Evolutionary conservation across 1,140 invertebrate genomes (phyloP), one percentile per base, ranked within the genome.

Genomic region (Paracyclopina nana): DNA sequence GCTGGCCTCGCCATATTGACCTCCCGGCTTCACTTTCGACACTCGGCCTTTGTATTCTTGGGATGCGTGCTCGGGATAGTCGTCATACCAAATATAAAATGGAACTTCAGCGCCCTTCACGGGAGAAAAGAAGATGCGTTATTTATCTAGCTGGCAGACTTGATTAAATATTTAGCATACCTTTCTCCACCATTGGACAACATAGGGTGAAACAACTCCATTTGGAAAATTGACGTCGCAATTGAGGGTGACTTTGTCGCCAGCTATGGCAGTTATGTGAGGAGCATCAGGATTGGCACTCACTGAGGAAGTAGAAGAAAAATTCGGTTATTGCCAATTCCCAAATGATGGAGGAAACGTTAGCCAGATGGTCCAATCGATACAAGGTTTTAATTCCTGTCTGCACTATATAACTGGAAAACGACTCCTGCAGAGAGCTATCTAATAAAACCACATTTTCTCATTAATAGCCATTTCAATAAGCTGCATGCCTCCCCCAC

Each of bases 71-170:
- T 86, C 85, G 56, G 85, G 85, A 66, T 92, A 92, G 62, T 82
- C 85, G 68, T 90, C 84, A 73, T 91, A 92, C 85, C 85, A 91
- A 67, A 91, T 91, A 72, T 87, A 91, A 65, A 91, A 87, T 56
- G 86, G 84, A 68, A 87, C 81, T 68, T 87, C 83, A 25, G 57
- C 46, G 3, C 54, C 59, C 34, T 41, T 8, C 26, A 6, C 14
- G 41, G 28, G 46, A 49, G 24, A 49, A 49, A 18, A 40, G n/a
- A 16, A 40, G 6, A n/a, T 49, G n/a, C 14, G 24, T 2, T 14
- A 16, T 20, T 6, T 11, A 2, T 22, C 22, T 14, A 49, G 5
- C 6, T 5, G 12, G 16, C 34, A n/a, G 34, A 31, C 8, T 31
- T 31, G 8, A 14, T 45, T n/a, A 45, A 6, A 4, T 4, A 18